Conservation (phyloP, 2,888 invertebrate species). For the Drymonia ruficornis region DNA sequence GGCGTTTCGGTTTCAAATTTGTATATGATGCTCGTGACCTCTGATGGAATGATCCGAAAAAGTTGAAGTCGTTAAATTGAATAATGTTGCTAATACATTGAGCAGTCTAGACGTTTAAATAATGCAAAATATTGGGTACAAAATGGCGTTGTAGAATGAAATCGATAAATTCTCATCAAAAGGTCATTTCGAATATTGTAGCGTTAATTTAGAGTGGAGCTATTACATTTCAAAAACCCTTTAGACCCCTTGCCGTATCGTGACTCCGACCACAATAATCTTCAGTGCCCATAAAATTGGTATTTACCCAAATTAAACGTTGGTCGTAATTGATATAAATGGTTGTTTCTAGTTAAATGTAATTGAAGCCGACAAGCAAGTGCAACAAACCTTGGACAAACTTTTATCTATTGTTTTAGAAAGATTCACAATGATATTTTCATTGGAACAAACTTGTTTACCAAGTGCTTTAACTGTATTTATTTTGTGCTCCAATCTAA, state of each 20-base stretch:
- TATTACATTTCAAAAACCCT: conserved; percentile 74
- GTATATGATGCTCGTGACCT: conserved; percentile 42
- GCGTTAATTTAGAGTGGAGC: conserved; percentile 52
- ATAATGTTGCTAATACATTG: conserved; percentile 11
- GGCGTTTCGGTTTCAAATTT: conserved; percentile 43
- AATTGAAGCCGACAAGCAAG: conserved; percentile 70
- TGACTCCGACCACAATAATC: conserved; percentile 66
- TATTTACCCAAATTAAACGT: conserved; percentile 80
- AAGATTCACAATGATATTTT: conserved; percentile 21
- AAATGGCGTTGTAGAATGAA: conserved; percentile 24
- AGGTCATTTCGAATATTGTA: conserved; percentile 43
- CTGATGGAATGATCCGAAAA: conserved; percentile 29
- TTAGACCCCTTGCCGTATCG: conserved; percentile 50
- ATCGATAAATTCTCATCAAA: conserved; percentile 69
- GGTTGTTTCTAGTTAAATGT: conserved; percentile 77
- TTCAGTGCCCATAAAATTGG: conserved; percentile 76
- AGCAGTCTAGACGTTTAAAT: conserved; percentile 21
- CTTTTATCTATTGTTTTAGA: conserved; percentile 27
- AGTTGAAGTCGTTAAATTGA: conserved; percentile 11
- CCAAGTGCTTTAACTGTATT: background rate
- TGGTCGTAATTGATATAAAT: conserved; percentile 80
- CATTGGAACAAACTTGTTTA: conserved; percentile 23
- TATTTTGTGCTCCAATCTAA: background rate
- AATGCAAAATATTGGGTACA: conserved; percentile 14
- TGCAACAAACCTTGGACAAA: conserved; percentile 48